Percentiles rank a stretch among this genome's conserved stretches.
These are phyloP conservation scores for Tethea ocularis DNA, from an alignment of 2,888 invertebrate species.

Conservation along the genomic window DNA sequence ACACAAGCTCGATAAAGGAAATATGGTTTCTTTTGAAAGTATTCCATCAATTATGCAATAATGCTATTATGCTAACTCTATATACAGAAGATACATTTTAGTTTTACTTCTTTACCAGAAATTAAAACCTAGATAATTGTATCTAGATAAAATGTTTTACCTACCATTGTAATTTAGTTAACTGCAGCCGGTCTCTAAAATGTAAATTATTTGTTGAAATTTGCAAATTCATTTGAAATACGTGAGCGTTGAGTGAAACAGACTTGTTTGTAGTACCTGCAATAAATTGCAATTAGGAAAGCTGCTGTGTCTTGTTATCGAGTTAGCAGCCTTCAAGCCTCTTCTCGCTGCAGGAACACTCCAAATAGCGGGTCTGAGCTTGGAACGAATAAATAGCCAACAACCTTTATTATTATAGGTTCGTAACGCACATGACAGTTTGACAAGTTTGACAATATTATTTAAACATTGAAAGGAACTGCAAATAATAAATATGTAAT, in stretches of 20 bases:
- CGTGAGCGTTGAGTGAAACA: slow-evolving; percentile 76
- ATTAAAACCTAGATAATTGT: not conserved
- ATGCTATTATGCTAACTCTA: no score
- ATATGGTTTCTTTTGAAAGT: not conserved
- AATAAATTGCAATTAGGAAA: slow-evolving; percentile 84
- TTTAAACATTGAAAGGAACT: no score
- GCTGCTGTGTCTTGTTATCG: slow-evolving; percentile 82
- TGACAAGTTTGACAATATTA: no score
- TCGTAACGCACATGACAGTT: not conserved
- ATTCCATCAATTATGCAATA: no score
- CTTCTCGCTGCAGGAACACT: slow-evolving; percentile 59
- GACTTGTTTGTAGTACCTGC: slow-evolving; percentile 82
- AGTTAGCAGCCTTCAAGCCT: slow-evolving; percentile 78
- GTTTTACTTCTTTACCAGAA: not conserved
- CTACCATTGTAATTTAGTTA: not conserved
- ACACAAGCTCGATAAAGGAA: not conserved
- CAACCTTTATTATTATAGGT: slow-evolving; percentile 38
- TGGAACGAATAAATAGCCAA: slow-evolving; percentile 66
- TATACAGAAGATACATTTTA: no score
- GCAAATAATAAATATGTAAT: no score
- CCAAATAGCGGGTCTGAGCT: slow-evolving; percentile 55
- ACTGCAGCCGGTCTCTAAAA: slow-evolving; percentile 40
- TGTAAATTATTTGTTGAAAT: slow-evolving; percentile 69
- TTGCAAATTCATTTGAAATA: slow-evolving; percentile 81
- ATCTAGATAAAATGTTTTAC: not conserved